Evolutionary conservation across 64 coral and sea anemone genomes (phyloP).

Genomic region (Hydrozoanthus tunicans): DNA sequence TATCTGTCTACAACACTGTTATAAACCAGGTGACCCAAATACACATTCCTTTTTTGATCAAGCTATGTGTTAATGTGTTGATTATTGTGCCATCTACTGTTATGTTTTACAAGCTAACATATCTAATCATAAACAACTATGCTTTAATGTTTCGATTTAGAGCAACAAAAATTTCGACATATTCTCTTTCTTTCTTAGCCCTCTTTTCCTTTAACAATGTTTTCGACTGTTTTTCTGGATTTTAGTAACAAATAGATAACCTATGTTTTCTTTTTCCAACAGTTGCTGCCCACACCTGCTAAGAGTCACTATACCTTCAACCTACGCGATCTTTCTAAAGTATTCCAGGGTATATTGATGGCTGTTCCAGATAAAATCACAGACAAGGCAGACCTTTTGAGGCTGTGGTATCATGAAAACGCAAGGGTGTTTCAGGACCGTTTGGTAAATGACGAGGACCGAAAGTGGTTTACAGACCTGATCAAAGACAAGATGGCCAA

Average conservation of each 20-base stretch:
- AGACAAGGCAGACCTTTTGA: conserved; percentile 70
- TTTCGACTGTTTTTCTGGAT: too few relatives aligned
- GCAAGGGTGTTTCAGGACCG: conserved; percentile 96
- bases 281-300: conserved; percentile 95
- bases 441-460: conserved; percentile 94
- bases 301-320: conserved; percentile 99
- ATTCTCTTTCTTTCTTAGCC: too few relatives aligned
- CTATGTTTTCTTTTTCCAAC: background rate
- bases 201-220: too few relatives aligned
- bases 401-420: conserved; percentile 98
- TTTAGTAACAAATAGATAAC: too few relatives aligned
- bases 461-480: conserved; percentile 90
- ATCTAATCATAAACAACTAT: too few relatives aligned
- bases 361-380: conserved; percentile 78
- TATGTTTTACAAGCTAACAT: background rate
- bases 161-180: too few relatives aligned
- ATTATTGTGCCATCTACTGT: background rate
- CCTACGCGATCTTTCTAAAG: conserved; percentile 96
- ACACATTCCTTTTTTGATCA: background rate
- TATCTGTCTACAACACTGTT: conserved; percentile 95
- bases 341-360: conserved; percentile 98
- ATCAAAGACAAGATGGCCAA: conserved; percentile 90
- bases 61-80: background rate
- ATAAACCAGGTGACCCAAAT: conserved; percentile 76
- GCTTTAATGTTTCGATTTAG: too few relatives aligned